Base-by-base conservation (phyloP, 2,113 vertebrate species). In the Alaudala cheleensis region DNA sequence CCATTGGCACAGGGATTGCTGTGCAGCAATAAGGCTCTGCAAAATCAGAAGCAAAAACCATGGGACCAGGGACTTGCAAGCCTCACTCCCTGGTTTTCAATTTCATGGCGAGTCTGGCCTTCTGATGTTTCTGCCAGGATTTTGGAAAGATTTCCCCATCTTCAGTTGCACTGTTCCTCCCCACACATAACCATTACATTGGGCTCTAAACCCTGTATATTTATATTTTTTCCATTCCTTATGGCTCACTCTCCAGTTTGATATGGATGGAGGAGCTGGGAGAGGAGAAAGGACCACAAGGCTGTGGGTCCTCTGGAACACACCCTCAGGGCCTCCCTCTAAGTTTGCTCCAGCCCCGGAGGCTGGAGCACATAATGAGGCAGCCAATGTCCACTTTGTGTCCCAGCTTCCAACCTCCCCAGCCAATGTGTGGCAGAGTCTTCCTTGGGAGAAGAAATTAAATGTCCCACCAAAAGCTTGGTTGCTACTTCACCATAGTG, bases 91-190 rank as follows among this genome's bases (percentile, higher is more conserved):
- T 61, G 54, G 20, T 58, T 79, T 65, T 81, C 51, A 49, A 6
- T 69, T 56, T 13, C 10, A 12, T 3, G 1, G 14, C 0, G 0
- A 70, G 19, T 31, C 22, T 85, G 37, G 16, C 12, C 29, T 33
- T 65, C 82, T 66, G 37, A 51, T 3, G 13, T 81, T 34, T 14
- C 20, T 2, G 0, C 42, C 60, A 82, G 40, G 65, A 21, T 22
- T 39, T 2, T 34, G 10, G 33, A 42, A 79, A 74, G 26, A 79
- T 37, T 66, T 64, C 34, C 21, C 5, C 0, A 0, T 39, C n/a
- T 56, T 88, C 44, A n/a, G 6, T 9, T 64, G 29, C 12, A 34
- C 25, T 5, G 1, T n/a, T 34, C 39, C 29, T 85, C 40, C 11
- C 20, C 2, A 1, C 23, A 50, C 4, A 47, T 22, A 67, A 24